phyloP scores from a whole-genome alignment of 2,113 vertebrate species.

The Stomatorhinus ivindoensis region DNA sequence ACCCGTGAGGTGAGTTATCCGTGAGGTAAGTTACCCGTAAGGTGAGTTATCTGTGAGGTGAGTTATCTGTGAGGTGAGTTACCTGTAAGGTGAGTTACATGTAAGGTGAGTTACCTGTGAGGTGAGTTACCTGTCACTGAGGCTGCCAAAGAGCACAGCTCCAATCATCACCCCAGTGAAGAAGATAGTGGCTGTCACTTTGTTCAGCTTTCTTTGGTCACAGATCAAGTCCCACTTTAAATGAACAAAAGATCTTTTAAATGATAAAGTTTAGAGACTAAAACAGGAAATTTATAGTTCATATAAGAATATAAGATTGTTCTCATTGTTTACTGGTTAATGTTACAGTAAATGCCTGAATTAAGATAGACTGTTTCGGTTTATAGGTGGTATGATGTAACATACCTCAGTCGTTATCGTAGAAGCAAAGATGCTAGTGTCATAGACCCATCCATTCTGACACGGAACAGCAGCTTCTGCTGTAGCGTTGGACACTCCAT shows the following conservation, averaged over 20 bases:
- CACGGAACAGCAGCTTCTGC: conserved; percentile 56
- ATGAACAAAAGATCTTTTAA: neutral
- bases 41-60: neutral
- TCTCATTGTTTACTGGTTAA: neutral
- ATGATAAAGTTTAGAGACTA: neutral
- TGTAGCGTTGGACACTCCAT: conserved; percentile 49
- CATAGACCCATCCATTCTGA: conserved; percentile 73
- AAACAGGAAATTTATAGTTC: neutral
- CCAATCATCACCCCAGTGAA: conserved; percentile 72
- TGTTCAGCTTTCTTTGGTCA: conserved; percentile 61
- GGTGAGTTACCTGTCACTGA: conserved; percentile 69
- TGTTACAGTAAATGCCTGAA: neutral
- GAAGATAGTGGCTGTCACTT: conserved; percentile 67
- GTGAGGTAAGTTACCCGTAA: no score
- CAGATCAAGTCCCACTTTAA: conserved; percentile 74
- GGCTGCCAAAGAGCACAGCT: conserved; percentile 64
- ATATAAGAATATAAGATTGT: neutral
- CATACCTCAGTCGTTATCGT: conserved; percentile 74
- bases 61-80: neutral
- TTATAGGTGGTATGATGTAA: neutral
- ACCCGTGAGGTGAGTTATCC: neutral
- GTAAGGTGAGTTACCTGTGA: conserved; percentile 33
- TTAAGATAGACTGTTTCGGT: neutral
- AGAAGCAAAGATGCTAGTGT: conserved; percentile 67
- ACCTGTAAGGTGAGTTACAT: conserved; percentile 48